Base-by-base conservation (phyloP, 2,113 vertebrate genomes). In the Camelus dromedarius region DNA sequence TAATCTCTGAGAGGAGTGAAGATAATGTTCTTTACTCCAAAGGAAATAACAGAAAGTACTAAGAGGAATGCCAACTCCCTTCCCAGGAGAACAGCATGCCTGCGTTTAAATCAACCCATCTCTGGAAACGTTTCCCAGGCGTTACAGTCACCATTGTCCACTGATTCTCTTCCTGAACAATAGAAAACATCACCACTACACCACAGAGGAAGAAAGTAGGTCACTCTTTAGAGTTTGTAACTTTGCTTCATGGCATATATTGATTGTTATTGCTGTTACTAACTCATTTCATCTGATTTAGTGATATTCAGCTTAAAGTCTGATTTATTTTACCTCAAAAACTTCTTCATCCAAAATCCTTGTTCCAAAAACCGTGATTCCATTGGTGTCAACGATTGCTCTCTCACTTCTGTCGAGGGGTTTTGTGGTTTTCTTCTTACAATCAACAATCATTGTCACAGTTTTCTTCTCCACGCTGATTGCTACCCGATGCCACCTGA, bases 401-500 rank as follows among this genome's bases (percentile, higher is more conserved):
- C 95, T 98, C 96, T 99, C 99, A 95, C 99, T 99, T 98, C 99
- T 99, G 58, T 97, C 99, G 48, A 99, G 99, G 67, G 99, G 98
- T 97, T 99, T 99, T 96, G 98, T 99, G 87, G 99, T 98, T 98
- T 99, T 99, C 98, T 99, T 99, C 97, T 99, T 99, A 98, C 99
- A 99, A 97, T 99, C 99, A 72, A 99, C 99, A 92, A 99, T 99
- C 98, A 99, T 99, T n/a, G 99, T 99, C 98, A 99, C 99, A 24
- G 98, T 99, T 98, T 99, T 99, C 98, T 99, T 99, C 98, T 99
- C 99, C 96, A 99, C 99, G 5, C 99, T 99, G 98, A 99, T 99
- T 75, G 99, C 99, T 66, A 99, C 98, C 66, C 99, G 99, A 98
- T 99, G 99, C 99, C 99, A 99, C 98, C 99, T 99, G 96, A 90